Base-by-base conservation (phyloP, 2,113 vertebrate genomes). In the Lampris incognitus region DNA sequence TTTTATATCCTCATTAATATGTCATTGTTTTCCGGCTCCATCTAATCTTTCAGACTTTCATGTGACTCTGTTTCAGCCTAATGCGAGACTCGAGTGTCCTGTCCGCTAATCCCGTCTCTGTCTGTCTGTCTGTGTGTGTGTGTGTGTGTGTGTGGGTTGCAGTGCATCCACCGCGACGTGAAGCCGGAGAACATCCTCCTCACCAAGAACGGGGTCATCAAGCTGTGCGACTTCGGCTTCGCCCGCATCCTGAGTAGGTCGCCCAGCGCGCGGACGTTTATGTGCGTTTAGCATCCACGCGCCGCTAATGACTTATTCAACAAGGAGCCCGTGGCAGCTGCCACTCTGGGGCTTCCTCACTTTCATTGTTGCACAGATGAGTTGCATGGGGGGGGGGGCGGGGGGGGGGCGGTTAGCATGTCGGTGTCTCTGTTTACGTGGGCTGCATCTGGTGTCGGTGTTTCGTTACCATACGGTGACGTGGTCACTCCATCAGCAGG, bases 101-200 rank as follows among this genome's bases (percentile, higher is more conserved):
- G 60, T 69, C 67, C 50, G 48, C 42, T 79, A 41, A 67, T 42
- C 5, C 24, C 37, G 46, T 40, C 50, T 52, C 2, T 75, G 24
- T 24, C 24, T 24, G 24, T 24, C 24, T 24, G 24, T 24, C 24
- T 24, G 24, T 24, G 0, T 24, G 24, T 24, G 6, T 86, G 38
- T 85, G 78, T 88, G 24, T 24, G 24, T 5, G 24, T 85, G 87
- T 75, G 6, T 86, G 38, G 84, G 78, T 88, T 77, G 54, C 92
- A 99, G 98, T 99, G 98, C 87, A 99, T 99, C 85, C 98, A 99
- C 78, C 94, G 98, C 1, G 98, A 99, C 3, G 96, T 99, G 13
- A 99, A 99, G 85, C 97, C 98, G 0, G 97, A 99, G 89, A 99
- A 99, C 89, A 99, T 99, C 92, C 95, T 99, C 69, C 95, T 99